These are phyloP conservation scores for Paratilapia polleni DNA, from an alignment of 2,113 vertebrate genomes.

Conservation along the genomic window DNA sequence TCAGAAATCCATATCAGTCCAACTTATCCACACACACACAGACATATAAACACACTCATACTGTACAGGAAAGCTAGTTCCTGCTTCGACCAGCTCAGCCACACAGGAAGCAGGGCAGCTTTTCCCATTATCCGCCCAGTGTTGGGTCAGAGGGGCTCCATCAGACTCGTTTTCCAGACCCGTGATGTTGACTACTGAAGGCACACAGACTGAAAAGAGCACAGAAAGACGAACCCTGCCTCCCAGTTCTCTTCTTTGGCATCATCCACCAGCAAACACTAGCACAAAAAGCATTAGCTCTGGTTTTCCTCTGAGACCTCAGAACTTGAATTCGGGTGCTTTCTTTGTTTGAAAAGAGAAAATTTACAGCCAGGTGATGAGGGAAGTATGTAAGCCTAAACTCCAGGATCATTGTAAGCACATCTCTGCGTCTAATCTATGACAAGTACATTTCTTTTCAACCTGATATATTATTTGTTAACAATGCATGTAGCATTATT, in stretches of 20 bases:
- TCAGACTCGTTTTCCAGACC: conserved; percentile 5
- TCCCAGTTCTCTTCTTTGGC: conserved; percentile 57
- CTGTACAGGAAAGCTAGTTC: conserved; percentile 10
- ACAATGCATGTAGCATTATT: conserved; percentile 71
- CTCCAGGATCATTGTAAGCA: conserved; percentile 49
- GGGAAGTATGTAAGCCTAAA: conserved; percentile 21
- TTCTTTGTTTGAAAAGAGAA: conserved; percentile 49
- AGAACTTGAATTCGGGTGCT: conserved; percentile 71
- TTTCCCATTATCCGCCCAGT: background rate
- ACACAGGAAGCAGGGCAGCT: conserved; percentile 38
- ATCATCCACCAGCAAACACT: conserved; percentile 73
- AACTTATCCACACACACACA: conserved; percentile 14
- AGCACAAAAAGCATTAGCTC: conserved; percentile 68
- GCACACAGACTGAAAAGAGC: conserved; percentile 55
- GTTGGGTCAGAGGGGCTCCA: background rate
- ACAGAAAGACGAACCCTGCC: conserved; percentile 53
- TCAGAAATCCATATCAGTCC: conserved; percentile 46
- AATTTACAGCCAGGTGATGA: conserved; percentile 24
- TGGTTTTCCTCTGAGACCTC: conserved; percentile 72
- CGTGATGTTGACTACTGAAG: conserved; percentile 66
- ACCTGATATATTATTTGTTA: conserved; percentile 40
- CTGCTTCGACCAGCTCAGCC: conserved; percentile 49
- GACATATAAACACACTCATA: conserved; percentile 21
- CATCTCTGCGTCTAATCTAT: conserved; percentile 51
- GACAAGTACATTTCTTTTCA: conserved; percentile 57